Evolutionary conservation across 1,140 invertebrate species (phyloP).

Genomic region (Chironomus tepperi): DNA sequence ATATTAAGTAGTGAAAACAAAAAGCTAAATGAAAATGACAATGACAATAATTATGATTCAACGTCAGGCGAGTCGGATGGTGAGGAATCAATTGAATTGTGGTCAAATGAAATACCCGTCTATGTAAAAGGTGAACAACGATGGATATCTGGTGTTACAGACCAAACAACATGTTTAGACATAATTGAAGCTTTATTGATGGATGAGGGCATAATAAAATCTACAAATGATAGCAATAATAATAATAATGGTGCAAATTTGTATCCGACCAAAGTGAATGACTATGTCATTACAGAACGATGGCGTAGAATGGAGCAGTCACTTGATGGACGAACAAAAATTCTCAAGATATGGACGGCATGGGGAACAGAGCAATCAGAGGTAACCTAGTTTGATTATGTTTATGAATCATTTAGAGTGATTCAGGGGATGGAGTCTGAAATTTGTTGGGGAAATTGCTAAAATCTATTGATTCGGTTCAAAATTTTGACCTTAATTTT

Average conservation of each 20-base stretch:
- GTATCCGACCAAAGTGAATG: conserved; percentile 33
- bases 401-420: too few relatives aligned
- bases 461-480: background rate
- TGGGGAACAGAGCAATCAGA: conserved; percentile 65
- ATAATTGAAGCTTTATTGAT: conserved; percentile 58
- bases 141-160: conserved; percentile 67
- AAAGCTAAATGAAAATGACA: background rate
- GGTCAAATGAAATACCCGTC: conserved; percentile 60
- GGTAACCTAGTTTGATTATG: conserved; percentile 39
- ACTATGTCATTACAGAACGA: conserved; percentile 53
- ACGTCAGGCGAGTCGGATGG: conserved; percentile 37
- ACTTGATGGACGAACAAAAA: conserved; percentile 54
- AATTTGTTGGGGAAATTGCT: background rate
- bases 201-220: conserved; percentile 35
- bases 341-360: conserved; percentile 62
- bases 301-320: conserved; percentile 62
- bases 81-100: conserved; percentile 35
- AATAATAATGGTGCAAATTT: conserved; percentile 19
- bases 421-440: conserved; percentile 29
- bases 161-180: conserved; percentile 67
- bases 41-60: background rate
- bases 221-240: conserved; percentile 26
- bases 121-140: conserved; percentile 64
- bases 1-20: background rate
- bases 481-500: too few relatives aligned